Base-by-base conservation (phyloP, 2,797 vertebrate species). In the Chaunax sp. region DNA sequence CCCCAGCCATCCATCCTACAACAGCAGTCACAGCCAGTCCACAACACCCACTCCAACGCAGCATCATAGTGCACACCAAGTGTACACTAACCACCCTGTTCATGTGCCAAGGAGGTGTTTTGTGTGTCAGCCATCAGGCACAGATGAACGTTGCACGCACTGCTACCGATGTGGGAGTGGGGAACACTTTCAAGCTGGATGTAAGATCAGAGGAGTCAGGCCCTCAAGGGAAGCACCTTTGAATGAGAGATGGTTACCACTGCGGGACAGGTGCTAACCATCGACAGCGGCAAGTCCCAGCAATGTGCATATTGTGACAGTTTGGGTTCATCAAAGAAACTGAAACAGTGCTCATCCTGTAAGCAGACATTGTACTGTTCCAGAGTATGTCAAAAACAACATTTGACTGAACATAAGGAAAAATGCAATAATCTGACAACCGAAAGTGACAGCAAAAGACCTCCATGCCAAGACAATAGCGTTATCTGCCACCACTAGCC, bases 261-360 rank as follows among this genome's bases (percentile, higher is more conserved):
- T 4, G 2, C 0, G 16, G 58, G 72, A 55, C 47, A 2, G 6
- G 57, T 62, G 51, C 8, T 57, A 46, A 56, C 64, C 23, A 14
- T 28, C 0, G 5, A 14, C 23, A 1, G 6, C 0, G 5, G 10
- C 8, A 10, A 18, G 64, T 75, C 71, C 67, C 67, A 57, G 14
- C 20, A 51, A 43, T 74, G 49, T 61, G n/a, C 14, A 28, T n/a
- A 58, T 3, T 72, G 20, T 65, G 19, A 40, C 12, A 71, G 1
- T 6, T 46, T 59, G 3, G 15, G 5, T 1, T 18, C 40, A 44
- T 7, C 0, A 0, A 3, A 62, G 4, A 19, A 22, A 4, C 3
- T 55, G 25, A 71, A 55, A 43, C 35, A 56, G 18, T 74, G 40
- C 4, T 77, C 62, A 60, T 63, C 58, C 8, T 82, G 63, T 49